Evolutionary conservation across 1,140 invertebrate genomes (phyloP), one percentile per base, ranked within the genome.

Genomic region (Bradysia coprophila): DNA sequence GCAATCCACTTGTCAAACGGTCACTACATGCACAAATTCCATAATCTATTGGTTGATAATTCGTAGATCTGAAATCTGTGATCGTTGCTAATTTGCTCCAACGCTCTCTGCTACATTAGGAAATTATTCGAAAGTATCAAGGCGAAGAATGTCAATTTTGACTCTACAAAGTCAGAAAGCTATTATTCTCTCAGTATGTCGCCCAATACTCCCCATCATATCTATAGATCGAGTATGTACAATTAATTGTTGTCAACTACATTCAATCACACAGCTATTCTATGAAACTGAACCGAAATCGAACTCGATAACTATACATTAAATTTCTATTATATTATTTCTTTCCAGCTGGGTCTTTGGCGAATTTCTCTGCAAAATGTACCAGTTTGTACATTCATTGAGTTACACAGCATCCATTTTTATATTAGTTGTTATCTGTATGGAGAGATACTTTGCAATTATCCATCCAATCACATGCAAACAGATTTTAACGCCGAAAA

Each of bases 341-440:
- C 23, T 44, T 68, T 71, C 53, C 63, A 81, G 78, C 53, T 86
- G 81, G 81, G 68, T 78, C 15, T 72, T 85, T 33, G 82, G 81
- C 2, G 71, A 80, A 43, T 81, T 83, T 48, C 64, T 87, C 11
- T 87, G 82, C 59, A 82, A 83, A 53, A 80, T 83, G 71, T 85
- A 86, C 58, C 78, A 82, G 62, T 87, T 85, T 52, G 73, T 82
- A 8, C 77, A 82, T 49, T 76, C 75, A 1, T 57, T 87, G 21
- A 82, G 79, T 51, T 84, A 83, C 56, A 85, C 81, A 2, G 78
- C 81, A 1, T 84, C 81, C 9, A 80, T 87, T 43, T 76, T 83
- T 51, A 85, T 86, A 32, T 60, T 86, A 37, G 76, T 83, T 10
- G 76, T 85, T 13, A 83, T 85, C 41, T 84, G 80, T 51, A 75